These are phyloP conservation scores for Eupristina koningsbergeri DNA, from an alignment of 1,140 invertebrate species.

Conservation along the genomic window DNA sequence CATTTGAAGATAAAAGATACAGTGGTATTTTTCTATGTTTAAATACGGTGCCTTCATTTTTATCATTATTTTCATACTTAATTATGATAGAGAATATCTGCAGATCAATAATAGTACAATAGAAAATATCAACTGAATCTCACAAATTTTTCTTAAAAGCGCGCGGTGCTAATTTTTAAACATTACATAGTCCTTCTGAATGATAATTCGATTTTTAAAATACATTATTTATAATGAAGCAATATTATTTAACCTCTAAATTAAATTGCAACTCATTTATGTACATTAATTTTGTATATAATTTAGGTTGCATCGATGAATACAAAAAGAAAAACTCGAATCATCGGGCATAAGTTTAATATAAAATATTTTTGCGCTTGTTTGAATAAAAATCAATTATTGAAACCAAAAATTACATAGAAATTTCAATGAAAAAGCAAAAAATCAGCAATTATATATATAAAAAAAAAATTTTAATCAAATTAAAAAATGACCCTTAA, in stretches of 20 bases:
- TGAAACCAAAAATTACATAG: not conserved
- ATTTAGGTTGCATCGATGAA: not conserved
- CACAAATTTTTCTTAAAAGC: not conserved
- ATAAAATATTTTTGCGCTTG: not conserved
- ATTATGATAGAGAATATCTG: conserved; percentile 1
- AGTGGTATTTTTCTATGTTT: conserved; percentile 34
- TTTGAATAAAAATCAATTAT: not conserved
- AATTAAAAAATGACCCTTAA: not conserved
- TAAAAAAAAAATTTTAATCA: not conserved
- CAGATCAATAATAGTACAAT: conserved; percentile 10
- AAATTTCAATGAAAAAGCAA: not conserved
- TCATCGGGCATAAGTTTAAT: not conserved
- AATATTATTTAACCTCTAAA: conserved; percentile 21
- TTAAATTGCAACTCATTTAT: conserved; percentile 6
- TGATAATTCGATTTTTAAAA: conserved; percentile 11
- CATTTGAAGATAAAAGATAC: conserved; percentile 10
- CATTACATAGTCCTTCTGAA: conserved; percentile 28
- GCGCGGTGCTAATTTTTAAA: conserved; percentile 23
- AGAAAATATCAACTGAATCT: conserved; percentile 44
- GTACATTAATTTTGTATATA: conserved; percentile 32
- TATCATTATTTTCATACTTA: conserved; percentile 31
- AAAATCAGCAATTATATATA: not conserved
- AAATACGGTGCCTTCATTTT: conserved; percentile 47
- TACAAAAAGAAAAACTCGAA: not conserved
- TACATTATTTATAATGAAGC: not conserved